These are phyloP conservation scores for Drosophila engyochracea DNA, from an alignment of 2,888 invertebrate genomes.

Conservation along the genomic window DNA sequence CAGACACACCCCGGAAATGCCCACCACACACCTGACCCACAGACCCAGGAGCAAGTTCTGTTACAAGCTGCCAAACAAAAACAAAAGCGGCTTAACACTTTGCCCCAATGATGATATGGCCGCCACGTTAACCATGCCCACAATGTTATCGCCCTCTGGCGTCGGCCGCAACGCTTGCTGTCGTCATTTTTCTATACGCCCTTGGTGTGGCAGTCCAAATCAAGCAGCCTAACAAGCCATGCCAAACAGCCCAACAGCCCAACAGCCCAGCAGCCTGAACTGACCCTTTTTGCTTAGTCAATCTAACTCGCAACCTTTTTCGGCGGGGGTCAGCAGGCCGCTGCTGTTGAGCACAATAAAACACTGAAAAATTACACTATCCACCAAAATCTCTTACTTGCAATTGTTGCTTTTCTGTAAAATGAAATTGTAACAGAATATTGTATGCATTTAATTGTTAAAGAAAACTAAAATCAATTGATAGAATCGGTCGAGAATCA, in stretches of 20 bases:
- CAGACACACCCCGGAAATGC: conserved; percentile 58
- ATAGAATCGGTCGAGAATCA: background rate
- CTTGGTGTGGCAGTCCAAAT: conserved; percentile 48
- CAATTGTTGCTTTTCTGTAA: background rate
- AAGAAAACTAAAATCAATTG: background rate
- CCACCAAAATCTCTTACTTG: conserved; percentile 21
- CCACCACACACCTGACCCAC: conserved; percentile 48
- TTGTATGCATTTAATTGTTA: background rate
- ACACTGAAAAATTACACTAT: conserved; percentile 55
- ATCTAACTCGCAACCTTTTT: conserved; percentile 66
- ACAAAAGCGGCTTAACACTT: conserved; percentile 76
- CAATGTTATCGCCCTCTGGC: conserved; percentile 26
- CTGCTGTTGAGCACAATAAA: conserved; percentile 19
- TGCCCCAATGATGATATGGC: conserved; percentile 69
- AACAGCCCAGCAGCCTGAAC: conserved; percentile 27
- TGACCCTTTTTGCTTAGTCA: conserved; percentile 74
- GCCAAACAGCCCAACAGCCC: conserved; percentile 2
- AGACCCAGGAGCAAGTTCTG: conserved; percentile 42
- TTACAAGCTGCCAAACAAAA: conserved; percentile 62
- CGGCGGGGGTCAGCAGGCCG: background rate
- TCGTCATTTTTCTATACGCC: conserved; percentile 55
- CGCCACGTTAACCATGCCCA: conserved; percentile 25
- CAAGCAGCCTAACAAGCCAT: conserved; percentile 26
- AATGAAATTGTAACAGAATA: background rate
- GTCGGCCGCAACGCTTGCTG: conserved; percentile 24